Conservation (phyloP, 2,797 vertebrate genomes). For the Sebastes taczanowskii region DNA sequence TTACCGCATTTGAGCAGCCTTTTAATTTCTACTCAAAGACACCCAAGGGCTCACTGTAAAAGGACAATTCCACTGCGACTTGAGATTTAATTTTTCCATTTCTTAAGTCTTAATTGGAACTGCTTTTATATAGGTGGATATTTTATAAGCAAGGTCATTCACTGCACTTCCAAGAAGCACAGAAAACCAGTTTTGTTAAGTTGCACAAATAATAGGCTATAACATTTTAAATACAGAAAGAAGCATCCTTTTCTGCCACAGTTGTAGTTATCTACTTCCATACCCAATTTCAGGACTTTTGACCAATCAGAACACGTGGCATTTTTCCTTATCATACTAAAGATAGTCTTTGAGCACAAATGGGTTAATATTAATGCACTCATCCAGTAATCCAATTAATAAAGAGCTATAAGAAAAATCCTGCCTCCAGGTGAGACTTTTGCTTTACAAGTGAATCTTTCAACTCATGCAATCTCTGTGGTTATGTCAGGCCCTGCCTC, state of each 20-base stretch:
- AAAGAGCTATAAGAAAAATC: not conserved
- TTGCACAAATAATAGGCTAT: not conserved
- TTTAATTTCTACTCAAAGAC: slow-evolving; percentile 56
- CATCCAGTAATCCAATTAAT: not conserved
- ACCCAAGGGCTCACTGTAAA: slow-evolving; percentile 21
- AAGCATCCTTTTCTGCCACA: not conserved
- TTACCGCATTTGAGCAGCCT: slow-evolving; percentile 50
- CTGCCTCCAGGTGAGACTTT: slow-evolving; percentile 1
- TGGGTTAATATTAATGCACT: not conserved
- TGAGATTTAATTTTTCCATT: slow-evolving; percentile 5
- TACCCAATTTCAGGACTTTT: too few relatives aligned
- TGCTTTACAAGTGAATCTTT: slow-evolving; percentile 3
- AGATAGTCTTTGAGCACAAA: too few relatives aligned
- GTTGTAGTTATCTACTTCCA: too few relatives aligned
- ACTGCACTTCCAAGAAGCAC: not conserved
- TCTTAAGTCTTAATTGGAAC: not conserved
- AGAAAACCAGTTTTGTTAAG: not conserved
- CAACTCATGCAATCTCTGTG: not conserved
- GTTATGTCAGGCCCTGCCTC: not conserved
- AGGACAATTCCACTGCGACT: slow-evolving; percentile 4
- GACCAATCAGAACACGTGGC: too few relatives aligned
- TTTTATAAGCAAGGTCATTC: not conserved
- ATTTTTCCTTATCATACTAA: too few relatives aligned
- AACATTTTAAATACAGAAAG: not conserved
- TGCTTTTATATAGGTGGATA: not conserved